Evolutionary conservation across 2,888 invertebrate genomes (phyloP), one percentile per base, ranked within the genome.

Genomic region (Harpalus rufipes): DNA sequence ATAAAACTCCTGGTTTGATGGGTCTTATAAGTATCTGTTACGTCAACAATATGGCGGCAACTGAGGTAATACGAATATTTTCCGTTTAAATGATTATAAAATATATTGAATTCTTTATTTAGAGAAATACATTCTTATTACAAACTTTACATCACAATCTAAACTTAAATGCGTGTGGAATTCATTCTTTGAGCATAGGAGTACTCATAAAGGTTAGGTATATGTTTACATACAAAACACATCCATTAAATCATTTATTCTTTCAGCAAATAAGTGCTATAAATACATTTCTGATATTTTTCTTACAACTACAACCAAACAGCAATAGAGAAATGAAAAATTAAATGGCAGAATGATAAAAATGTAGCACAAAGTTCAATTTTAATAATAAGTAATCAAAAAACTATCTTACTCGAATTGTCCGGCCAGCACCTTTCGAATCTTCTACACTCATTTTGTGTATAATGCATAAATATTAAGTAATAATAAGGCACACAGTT

Each of bases 221-320:
- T 56, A 7, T 56, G 32, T 32, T 32, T 32, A 32, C 32, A 32
- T 32, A 32, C 32, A 32, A 56, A n/a, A 0, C 18, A 1, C 18
- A 8, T 1, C 0, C 7, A 16, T 78, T 78, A 18, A 51, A 51
- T 32, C 0, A 79, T 65, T 44, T 14, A 59, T 81, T 25, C 7
- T 84, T 84, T 32, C 39, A 84, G 84, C 84, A 84, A 84, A 51
- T 84, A 21, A 63, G 78, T 78, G 44, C 78, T 51, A 84, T 84
- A 63, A 84, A 78, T 51, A 65, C 84, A 65, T 84, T 78, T 16
- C 39, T 84, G 32, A 78, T 84, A 84, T 84, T 84, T 32, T 84
- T 84, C 16, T 65, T 84, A 56, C 84, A 84, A 84, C 12, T 84
- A 61, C 78, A 84, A 84, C 84, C 84, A 84, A 32, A 76, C 25